Evolutionary conservation across 2,113 vertebrate genomes (phyloP).

Genomic region (Pangasianodon gigas): DNA sequence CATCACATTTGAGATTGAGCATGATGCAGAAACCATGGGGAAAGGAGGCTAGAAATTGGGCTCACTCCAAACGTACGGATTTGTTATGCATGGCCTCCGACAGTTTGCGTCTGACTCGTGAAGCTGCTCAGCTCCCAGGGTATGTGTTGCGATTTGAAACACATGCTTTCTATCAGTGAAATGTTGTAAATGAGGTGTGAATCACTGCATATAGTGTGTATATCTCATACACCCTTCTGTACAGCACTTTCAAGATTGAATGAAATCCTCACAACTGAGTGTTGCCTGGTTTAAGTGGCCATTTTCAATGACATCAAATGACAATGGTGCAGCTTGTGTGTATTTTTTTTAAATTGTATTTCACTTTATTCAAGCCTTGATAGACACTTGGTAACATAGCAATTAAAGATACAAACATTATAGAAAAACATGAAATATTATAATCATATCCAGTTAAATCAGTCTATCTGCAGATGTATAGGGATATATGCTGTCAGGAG

Average conservation of each 20-base stretch:
- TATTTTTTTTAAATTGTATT: neutral
- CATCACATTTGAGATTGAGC: neutral
- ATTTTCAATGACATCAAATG: neutral
- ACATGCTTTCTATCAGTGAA: constrained; percentile 36
- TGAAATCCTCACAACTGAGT: neutral
- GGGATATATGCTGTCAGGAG: neutral
- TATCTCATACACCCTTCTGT: constrained; percentile 13
- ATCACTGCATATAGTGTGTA: constrained; percentile 19
- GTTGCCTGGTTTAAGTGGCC: neutral
- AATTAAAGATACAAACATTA: neutral
- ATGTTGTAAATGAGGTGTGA: constrained; percentile 44
- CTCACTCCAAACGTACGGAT: neutral
- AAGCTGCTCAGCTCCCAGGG: neutral
- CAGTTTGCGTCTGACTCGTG: constrained; percentile 7
- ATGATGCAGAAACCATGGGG: neutral
- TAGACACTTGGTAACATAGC: neutral
- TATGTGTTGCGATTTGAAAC: constrained; percentile 28
- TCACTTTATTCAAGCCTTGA: neutral
- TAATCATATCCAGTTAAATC: neutral
- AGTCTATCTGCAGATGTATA: neutral
- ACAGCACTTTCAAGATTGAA: constrained; percentile 26
- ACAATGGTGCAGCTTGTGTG: neutral
- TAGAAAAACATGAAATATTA: neutral
- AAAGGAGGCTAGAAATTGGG: neutral
- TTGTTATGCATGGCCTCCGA: constrained; percentile 29